phyloP scores from a whole-genome alignment of 2,888 invertebrate species.

The Erpobdella octoculata region DNA sequence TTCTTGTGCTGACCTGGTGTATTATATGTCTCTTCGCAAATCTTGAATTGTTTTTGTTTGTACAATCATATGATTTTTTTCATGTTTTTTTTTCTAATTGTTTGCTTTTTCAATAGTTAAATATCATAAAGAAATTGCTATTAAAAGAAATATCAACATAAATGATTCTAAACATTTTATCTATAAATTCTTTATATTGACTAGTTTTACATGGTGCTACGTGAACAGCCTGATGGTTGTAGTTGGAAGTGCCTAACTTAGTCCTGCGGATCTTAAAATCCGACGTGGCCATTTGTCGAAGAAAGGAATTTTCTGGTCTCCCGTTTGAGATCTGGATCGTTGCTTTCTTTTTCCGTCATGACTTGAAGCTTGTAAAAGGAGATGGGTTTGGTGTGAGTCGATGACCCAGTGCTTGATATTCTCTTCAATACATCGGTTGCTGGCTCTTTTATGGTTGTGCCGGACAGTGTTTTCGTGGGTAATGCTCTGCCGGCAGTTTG shows the following conservation, averaged over 20 bases:
- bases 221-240: neutral
- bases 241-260: neutral
- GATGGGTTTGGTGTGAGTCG: conserved; percentile 15
- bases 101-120: no score
- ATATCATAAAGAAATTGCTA: no score
- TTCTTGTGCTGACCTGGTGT: neutral
- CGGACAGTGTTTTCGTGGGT: neutral
- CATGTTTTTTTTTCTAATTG: neutral
- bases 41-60: neutral
- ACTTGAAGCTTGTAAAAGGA: conserved; percentile 23
- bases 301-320: neutral
- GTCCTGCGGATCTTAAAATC: neutral
- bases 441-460: no score
- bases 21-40: neutral
- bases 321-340: neutral
- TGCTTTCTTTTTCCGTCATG: conserved; percentile 7
- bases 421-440: conserved; percentile 7
- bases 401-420: neutral
- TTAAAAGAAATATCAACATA: no score
- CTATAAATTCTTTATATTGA: neutral
- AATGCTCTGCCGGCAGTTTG: no score
- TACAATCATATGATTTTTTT: neutral
- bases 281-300: neutral
- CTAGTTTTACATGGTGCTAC: neutral
- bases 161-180: no score